These are phyloP conservation scores for Zygothrica quintamaculata DNA, from an alignment of 2,888 invertebrate species.

Conservation along the genomic window DNA sequence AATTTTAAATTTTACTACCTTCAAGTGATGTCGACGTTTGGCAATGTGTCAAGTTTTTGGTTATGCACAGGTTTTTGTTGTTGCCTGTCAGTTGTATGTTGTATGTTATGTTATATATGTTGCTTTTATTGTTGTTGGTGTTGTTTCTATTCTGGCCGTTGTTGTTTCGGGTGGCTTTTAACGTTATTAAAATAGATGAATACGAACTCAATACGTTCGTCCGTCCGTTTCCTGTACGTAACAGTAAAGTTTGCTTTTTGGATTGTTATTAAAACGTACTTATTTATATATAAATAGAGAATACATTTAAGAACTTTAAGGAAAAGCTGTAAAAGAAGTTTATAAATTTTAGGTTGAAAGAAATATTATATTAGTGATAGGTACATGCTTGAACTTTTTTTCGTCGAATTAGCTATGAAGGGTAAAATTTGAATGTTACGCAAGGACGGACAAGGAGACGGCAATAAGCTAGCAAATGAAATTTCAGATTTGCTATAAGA, in stretches of 20 bases:
- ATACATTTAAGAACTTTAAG: too few species aligned
- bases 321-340: too few species aligned
- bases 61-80: constrained; percentile 1
- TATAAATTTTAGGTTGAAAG: too few species aligned
- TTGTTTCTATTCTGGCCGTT: constrained; percentile 10
- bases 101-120: constrained; percentile 14
- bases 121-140: constrained; percentile 5
- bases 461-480: constrained; percentile 53
- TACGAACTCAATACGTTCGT: neutral
- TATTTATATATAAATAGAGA: too few species aligned
- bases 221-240: too few species aligned
- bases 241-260: too few species aligned
- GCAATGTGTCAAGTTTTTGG: constrained; percentile 56
- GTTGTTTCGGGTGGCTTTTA: constrained; percentile 64
- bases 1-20: constrained; percentile 45
- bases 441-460: constrained; percentile 42
- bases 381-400: constrained; percentile 3
- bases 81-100: neutral
- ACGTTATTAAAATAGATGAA: constrained; percentile 68
- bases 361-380: too few species aligned
- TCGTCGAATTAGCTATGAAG: constrained; percentile 64
- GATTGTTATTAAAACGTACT: too few species aligned
- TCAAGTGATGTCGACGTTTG: constrained; percentile 23
- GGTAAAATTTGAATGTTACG: constrained; percentile 3
- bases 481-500: constrained; percentile 43